Evolutionary conservation across 2,113 vertebrate species (phyloP).

Genomic region (Carettochelys insculpta): DNA sequence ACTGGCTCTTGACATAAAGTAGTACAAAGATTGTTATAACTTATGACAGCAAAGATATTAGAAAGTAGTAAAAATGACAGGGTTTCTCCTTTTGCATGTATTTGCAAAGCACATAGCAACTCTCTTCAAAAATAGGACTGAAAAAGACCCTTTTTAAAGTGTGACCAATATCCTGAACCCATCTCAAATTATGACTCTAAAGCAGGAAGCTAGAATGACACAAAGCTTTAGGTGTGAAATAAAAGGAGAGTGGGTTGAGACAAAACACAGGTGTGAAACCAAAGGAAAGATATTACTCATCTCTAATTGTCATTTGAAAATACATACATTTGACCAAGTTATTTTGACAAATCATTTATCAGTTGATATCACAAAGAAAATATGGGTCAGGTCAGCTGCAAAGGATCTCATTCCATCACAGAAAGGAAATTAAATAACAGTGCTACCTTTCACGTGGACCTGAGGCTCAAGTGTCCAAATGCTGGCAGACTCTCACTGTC

Average conservation of each 20-base stretch:
- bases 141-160: not conserved
- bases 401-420: not conserved
- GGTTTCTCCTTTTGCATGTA: fast-evolving
- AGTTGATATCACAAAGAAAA: not conserved
- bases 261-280: not conserved
- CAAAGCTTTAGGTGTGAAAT: not conserved
- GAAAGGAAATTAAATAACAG: not conserved
- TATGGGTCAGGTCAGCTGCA: not conserved
- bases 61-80: not conserved
- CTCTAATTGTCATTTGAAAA: not conserved
- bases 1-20: not conserved
- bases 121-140: not conserved
- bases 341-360: not conserved
- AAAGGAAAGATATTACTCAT: not conserved
- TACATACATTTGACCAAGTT: not conserved
- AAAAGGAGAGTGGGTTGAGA: not conserved
- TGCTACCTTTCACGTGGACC: not conserved
- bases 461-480: fast-evolving
- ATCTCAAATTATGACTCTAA: not conserved
- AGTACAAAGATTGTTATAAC: not conserved
- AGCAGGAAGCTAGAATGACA: not conserved
- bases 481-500: fast-evolving
- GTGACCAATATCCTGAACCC: not conserved
- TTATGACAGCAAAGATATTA: not conserved
- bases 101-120: not conserved